Percentiles rank a stretch among this genome's conserved stretches.
Evolutionary conservation across 2,888 invertebrate species (phyloP).

Genomic region (Dendrolimus pini): DNA sequence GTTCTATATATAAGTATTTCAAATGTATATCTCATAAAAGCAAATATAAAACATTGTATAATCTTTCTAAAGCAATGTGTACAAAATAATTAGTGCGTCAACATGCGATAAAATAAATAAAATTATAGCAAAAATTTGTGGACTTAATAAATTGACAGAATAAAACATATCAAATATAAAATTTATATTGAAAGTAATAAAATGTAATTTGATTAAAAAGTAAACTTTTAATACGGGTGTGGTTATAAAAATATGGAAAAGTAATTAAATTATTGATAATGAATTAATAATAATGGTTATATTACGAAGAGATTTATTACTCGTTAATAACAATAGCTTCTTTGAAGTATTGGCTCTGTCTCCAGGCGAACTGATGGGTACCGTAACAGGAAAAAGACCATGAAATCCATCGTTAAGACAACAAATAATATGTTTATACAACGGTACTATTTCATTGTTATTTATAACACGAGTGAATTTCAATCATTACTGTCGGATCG

Average conservation of each 20-base stretch:
- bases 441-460: too few species aligned
- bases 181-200: slow-evolving; percentile 15
- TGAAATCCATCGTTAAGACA: slow-evolving; percentile 55
- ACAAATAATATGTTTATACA: slow-evolving; percentile 10
- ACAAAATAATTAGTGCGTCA: slow-evolving; percentile 39
- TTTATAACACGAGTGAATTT: background rate
- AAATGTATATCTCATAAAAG: slow-evolving; percentile 19
- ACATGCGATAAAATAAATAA: slow-evolving; percentile 54
- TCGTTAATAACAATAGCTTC: slow-evolving; percentile 94
- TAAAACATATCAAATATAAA: slow-evolving; percentile 21
- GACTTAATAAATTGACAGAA: slow-evolving; percentile 19
- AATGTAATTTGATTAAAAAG: slow-evolving; percentile 25
- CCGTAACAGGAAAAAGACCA: slow-evolving; percentile 57
- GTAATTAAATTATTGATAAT: slow-evolving; percentile 57
- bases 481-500: background rate
- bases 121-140: slow-evolving; percentile 40
- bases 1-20: slow-evolving; percentile 28
- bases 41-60: slow-evolving; percentile 5
- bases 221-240: slow-evolving; percentile 36
- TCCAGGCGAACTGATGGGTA: slow-evolving; percentile 90
- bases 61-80: slow-evolving; percentile 39
- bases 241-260: slow-evolving; percentile 50
- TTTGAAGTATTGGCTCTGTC: slow-evolving; percentile 97
- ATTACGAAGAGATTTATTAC: slow-evolving; percentile 80
- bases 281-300: slow-evolving; percentile 70